Evolutionary conservation across 2,888 invertebrate species (phyloP).

Genomic region (Drosophila crucigera): DNA sequence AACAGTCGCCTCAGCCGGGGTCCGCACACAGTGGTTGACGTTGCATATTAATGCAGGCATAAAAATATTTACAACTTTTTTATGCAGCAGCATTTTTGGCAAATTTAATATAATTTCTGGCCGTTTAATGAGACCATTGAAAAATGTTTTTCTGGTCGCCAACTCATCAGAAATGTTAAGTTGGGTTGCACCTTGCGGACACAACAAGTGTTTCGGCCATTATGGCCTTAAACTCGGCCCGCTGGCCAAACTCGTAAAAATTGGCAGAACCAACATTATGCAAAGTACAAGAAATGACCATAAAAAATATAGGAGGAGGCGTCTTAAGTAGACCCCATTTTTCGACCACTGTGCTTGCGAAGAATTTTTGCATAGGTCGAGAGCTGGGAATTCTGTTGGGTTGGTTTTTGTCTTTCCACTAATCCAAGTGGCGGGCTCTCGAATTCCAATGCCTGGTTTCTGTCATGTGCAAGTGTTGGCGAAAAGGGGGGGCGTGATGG

Average conservation of each 20-base stretch:
- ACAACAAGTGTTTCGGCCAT: conserved; percentile 75
- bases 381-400: conserved; percentile 39
- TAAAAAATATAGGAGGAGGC: conserved; percentile 37
- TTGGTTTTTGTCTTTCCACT: conserved; percentile 74
- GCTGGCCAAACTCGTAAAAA: conserved; percentile 59
- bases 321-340: conserved; percentile 1
- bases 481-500: not conserved
- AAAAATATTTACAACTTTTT: conserved; percentile 80
- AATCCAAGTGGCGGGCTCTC: conserved; percentile 74
- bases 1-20: conserved; percentile 8
- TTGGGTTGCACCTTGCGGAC: conserved; percentile 38
- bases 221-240: conserved; percentile 49
- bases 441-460: conserved; percentile 76
- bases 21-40: conserved; percentile 69
- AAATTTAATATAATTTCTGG: conserved; percentile 81
- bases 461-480: conserved; percentile 75
- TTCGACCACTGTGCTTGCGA: conserved; percentile 58
- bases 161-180: conserved; percentile 57
- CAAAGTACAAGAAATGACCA: conserved; percentile 61
- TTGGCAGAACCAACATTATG: conserved; percentile 72
- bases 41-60: conserved; percentile 81
- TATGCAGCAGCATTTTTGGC: conserved; percentile 70
- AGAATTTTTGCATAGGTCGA: conserved; percentile 51
- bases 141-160: conserved; percentile 52
- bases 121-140: conserved; percentile 78